Evolutionary conservation across 1,140 invertebrate species (phyloP).

Genomic region (Pteromalus puparum): DNA sequence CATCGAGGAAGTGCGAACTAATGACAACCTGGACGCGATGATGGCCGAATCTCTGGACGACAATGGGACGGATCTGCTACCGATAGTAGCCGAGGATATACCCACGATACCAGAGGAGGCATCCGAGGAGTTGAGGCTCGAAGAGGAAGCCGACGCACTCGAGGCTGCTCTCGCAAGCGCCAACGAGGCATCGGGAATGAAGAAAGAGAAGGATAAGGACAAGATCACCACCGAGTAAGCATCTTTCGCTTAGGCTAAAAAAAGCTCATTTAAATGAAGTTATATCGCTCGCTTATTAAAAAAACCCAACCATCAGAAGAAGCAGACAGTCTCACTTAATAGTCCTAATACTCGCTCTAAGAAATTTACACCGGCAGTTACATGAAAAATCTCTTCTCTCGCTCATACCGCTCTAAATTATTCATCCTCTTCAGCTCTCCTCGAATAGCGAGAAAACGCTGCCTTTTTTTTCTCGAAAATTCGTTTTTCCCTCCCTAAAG

Average conservation of each 20-base stretch:
- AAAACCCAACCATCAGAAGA: not conserved
- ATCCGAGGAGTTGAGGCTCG: conserved; percentile 70
- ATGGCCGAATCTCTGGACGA: conserved; percentile 65
- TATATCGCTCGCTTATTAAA: too few species aligned
- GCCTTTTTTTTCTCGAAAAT: conserved; percentile 11
- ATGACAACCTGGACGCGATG: conserved; percentile 67
- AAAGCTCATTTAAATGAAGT: too few species aligned
- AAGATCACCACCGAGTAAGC: conserved; percentile 51
- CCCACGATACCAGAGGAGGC: conserved; percentile 72
- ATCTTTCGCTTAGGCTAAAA: not conserved
- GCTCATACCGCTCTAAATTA: too few species aligned
- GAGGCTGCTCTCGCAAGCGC: conserved; percentile 60
- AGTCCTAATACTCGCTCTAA: not conserved
- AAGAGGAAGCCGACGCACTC: conserved; percentile 67
- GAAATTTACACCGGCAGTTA: not conserved
- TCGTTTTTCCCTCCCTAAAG: not conserved
- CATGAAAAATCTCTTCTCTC: too few species aligned
- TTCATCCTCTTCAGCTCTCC: too few species aligned
- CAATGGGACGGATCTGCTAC: conserved; percentile 66
- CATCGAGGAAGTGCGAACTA: conserved; percentile 85
- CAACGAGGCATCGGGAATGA: conserved; percentile 50
- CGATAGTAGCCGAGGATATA: conserved; percentile 67
- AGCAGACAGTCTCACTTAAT: not conserved
- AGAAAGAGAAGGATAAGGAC: conserved; percentile 38
- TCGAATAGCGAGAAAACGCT: not conserved